phyloP scores from a whole-genome alignment of 2,888 invertebrate species.

The Xestobium rufovillosum region DNA sequence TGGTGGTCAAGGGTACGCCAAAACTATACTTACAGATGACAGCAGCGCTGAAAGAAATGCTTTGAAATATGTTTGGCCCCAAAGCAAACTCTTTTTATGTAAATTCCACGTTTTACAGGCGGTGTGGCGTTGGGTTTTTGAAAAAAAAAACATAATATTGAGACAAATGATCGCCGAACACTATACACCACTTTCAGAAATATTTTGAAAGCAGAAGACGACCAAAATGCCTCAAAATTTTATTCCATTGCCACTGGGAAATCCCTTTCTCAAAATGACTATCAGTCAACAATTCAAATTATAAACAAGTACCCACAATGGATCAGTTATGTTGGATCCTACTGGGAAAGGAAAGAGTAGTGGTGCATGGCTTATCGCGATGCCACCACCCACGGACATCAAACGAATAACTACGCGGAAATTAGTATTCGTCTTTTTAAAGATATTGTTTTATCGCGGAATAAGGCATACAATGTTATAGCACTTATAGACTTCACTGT shows the following conservation, averaged over 20 bases:
- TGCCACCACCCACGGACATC: conserved; percentile 11
- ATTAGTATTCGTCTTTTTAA: conserved; percentile 12
- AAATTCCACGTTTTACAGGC: conserved; percentile 1
- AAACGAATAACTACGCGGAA: conserved; percentile 13
- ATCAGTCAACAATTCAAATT: too few species aligned
- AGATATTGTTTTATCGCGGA: conserved; percentile 12
- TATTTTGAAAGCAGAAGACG: neutral
- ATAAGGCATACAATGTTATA: conserved; percentile 10
- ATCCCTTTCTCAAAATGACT: too few species aligned
- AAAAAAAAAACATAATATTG: conserved; percentile 1
- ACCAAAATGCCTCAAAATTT: neutral
- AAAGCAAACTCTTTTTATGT: neutral
- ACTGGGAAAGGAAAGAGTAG: conserved; percentile 10
- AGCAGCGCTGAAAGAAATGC: conserved; percentile 2
- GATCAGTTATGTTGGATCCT: conserved; percentile 8
- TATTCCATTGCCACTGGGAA: conserved; percentile 10
- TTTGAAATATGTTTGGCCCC: neutral
- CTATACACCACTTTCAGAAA: neutral
- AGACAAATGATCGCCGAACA: neutral
- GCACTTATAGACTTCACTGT: conserved; percentile 13
- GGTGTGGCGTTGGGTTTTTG: neutral
- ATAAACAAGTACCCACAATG: conserved; percentile 13
- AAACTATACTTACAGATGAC: neutral
- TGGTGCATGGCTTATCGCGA: conserved; percentile 13
- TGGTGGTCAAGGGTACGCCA: neutral